phyloP scores from a whole-genome alignment of 2,888 invertebrate genomes.

The Synergus japonicus region DNA sequence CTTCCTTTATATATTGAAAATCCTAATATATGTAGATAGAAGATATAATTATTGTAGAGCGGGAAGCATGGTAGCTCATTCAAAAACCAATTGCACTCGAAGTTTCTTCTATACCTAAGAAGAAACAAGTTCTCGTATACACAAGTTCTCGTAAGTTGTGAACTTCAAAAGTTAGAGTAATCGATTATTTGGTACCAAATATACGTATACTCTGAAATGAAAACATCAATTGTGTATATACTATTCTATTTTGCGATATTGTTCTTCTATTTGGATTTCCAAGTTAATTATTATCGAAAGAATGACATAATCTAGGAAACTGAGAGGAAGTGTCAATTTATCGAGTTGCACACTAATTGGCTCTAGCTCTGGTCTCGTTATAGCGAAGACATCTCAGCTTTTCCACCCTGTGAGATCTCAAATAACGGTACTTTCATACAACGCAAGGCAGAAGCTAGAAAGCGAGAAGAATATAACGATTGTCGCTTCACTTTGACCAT shows the following conservation, averaged over 20 bases:
- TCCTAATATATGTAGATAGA: not conserved
- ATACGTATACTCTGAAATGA: not conserved
- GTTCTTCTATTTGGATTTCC: not conserved
- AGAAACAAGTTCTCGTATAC: not conserved
- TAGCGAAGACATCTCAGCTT: constrained; percentile 13
- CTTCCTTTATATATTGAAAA: not conserved
- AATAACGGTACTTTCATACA: constrained; percentile 7
- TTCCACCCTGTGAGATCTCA: constrained; percentile 22
- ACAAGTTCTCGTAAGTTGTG: not conserved
- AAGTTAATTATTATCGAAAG: constrained; percentile 13
- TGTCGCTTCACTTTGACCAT: not conserved
- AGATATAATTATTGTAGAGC: not conserved
- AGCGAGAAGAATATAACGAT: constrained; percentile 9
- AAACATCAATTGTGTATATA: not conserved
- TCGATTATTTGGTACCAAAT: not conserved
- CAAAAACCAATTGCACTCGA: not conserved
- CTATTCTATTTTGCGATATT: not conserved
- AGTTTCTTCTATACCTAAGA: not conserved
- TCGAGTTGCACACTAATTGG: constrained; percentile 24
- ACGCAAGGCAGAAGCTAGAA: not conserved
- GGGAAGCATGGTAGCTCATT: not conserved
- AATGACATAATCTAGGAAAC: not conserved
- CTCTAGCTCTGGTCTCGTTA: constrained; percentile 28
- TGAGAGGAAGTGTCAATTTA: constrained; percentile 12
- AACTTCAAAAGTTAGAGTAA: not conserved